Base-by-base conservation (phyloP, 2,888 invertebrate species). In the Blastobasis lacticolella region DNA sequence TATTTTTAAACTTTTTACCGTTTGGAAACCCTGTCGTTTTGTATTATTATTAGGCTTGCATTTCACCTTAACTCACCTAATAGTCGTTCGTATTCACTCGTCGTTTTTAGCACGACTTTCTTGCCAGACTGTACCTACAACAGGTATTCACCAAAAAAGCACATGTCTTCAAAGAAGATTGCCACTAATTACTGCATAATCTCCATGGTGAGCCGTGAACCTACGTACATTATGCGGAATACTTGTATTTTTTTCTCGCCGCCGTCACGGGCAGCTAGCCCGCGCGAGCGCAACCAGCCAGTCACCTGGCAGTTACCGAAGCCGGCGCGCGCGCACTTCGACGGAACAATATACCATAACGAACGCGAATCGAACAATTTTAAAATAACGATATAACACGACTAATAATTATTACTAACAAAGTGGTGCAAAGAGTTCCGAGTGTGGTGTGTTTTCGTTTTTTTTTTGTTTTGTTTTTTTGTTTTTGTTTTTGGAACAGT, bases 281-380 rank as follows among this genome's bases (percentile, higher is more conserved):
- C 23, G 69, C 69, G 70, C 64, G 49, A 47, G 70, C 71, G 68
- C 69, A 55, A 40, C 53, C 59, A 50, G 71, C 72, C 86, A 87
- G 87, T 88, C 86, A 85, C 86, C 87, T 87, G 87, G 73, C 67
- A 74, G 78, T 79, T 66, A 67, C 76, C 81, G 81, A 71, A 67
- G 64, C 59, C 60, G 63, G 66, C 79, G 82, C 82, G 72, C 85
- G 83, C 81, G 81, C 75, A 42, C 10, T 42, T 42, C 10, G 42
- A 42, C 23, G 23, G 66, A 62, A 63, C 57, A 46, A 57, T 58
- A 63, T 57, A 63, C 59, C 58, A 70, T 73, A 64, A 62, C 73
- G 72, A 69, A 72, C 64, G 63, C 76, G 73, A 77, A 73, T 62
- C 73, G 71, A 78, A 73, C 60, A 69, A 44, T 47, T 44, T 23